Base-by-base conservation (phyloP, 2,797 vertebrate genomes). In the Macrochelys suwanniensis region DNA sequence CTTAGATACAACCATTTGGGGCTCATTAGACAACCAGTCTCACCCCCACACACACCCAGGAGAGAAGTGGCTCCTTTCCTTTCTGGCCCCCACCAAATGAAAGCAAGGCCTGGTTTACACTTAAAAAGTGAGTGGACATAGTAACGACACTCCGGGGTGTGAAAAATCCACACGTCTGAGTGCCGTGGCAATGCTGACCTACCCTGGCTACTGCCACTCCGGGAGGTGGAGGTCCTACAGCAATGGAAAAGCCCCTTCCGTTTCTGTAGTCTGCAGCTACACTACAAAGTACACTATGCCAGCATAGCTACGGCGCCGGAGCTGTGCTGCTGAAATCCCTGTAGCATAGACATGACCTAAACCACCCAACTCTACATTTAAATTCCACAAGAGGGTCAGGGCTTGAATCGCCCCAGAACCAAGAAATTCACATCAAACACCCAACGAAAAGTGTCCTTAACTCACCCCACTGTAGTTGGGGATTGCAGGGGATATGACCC, bases 21-120 rank as follows among this genome's bases (percentile, higher is more conserved):
- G 65, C 57, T 47, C 0, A 0, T 4, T 0, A 2, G 37, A 11
- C 31, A 31, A 54, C 68, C 80, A 77, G 71, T 86, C 37, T 25
- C 57, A 71, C 5, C 47, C 51, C 16, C 1, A 0, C 59, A 57
- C 51, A 26, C 47, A 49, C 65, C 65, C n/a, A 47, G 28, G 26
- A 91, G 6, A 37, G 71, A 45, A 5, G 0, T 0, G 47, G 13
- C 74, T n/a, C 7, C 12, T 80, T 93, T 88, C 61, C 51, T 31
- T 7, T 3, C 2, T 1, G 5, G 17, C 78, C 21, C 79, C 68
- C 23, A 76, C 11, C 6, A 76, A 76, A 26, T 76, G 45, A 47
- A 76, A 37, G 65, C 65, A 37, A 68, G n/a, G 65, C n/a, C n/a
- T 19, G 3, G 33, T n/a, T 17, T 37, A n/a, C 65, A 37, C n/a